Percentiles rank a stretch among this genome's conserved stretches.
Conservation (phyloP, 2,888 invertebrate genomes). For the Macrosoma leucophasiata region DNA sequence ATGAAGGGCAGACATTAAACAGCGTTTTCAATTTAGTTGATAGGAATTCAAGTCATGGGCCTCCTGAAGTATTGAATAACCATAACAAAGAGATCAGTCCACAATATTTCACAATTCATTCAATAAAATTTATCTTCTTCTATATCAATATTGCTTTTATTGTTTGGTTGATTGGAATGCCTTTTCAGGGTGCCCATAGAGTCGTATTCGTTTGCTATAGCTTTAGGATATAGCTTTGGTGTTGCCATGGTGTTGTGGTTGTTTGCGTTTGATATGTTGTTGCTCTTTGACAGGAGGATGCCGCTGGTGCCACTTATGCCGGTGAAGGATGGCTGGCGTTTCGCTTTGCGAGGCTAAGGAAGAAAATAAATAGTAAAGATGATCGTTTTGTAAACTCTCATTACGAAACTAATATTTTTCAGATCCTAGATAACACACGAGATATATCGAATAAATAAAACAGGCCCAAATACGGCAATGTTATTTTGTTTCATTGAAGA, state of each 20-base stretch:
- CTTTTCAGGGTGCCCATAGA: conserved; percentile 82
- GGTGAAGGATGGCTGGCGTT: conserved; percentile 83
- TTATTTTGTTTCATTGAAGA: too few species aligned
- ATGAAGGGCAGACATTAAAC: too few species aligned
- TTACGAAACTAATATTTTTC: too few species aligned
- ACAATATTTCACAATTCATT: too few species aligned
- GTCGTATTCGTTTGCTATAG: conserved; percentile 84
- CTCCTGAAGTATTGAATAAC: too few species aligned
- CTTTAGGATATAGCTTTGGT: conserved; percentile 82
- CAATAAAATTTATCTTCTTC: conserved; percentile 82
- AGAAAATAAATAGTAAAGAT: conserved; percentile 7
- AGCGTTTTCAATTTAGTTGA: too few species aligned
- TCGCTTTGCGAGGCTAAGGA: conserved; percentile 68
- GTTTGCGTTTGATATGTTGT: conserved; percentile 77
- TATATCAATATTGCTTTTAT: conserved; percentile 75
- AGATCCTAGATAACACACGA: too few species aligned
- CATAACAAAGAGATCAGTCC: too few species aligned
- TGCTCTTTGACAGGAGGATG: conserved; percentile 71
- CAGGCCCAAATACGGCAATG: too few species aligned
- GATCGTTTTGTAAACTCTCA: too few species aligned
- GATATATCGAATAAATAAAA: too few species aligned
- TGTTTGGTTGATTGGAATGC: conserved; percentile 84
- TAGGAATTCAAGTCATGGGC: too few species aligned
- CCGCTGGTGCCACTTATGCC: conserved; percentile 70
- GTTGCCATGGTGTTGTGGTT: conserved; percentile 76